Evolutionary conservation across 2,113 vertebrate species (phyloP).

Genomic region (Scomber scombrus): DNA sequence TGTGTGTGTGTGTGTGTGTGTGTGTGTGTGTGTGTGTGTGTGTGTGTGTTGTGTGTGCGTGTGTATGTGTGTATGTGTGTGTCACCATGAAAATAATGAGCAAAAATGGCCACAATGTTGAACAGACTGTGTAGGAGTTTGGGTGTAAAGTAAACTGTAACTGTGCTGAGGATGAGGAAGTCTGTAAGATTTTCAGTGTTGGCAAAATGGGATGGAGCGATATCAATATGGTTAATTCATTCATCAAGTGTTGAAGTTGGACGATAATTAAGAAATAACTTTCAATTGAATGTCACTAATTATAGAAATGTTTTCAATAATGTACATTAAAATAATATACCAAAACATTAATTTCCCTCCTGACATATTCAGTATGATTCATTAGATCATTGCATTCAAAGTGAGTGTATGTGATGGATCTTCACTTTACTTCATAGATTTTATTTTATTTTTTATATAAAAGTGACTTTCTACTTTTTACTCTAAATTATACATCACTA

Average conservation of each 20-base stretch:
- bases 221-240: slow-evolving; percentile 52
- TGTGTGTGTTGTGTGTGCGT: neutral
- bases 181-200: neutral
- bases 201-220: slow-evolving; percentile 38
- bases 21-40: neutral
- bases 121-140: slow-evolving; percentile 37
- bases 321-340: no score
- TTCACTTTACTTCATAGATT: no score
- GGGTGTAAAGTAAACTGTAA: slow-evolving; percentile 35
- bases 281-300: neutral
- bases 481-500: neutral
- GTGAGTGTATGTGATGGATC: no score
- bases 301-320: no score
- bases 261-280: neutral
- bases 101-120: slow-evolving; percentile 36
- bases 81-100: slow-evolving; percentile 57
- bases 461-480: no score
- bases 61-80: neutral
- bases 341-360: no score
- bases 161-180: slow-evolving; percentile 41
- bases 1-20: no score
- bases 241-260: neutral
- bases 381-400: no score
- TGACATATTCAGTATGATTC: no score
- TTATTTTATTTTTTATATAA: no score